Conservation (phyloP, 1,140 invertebrate genomes). For the Ceratina calcarata region DNA sequence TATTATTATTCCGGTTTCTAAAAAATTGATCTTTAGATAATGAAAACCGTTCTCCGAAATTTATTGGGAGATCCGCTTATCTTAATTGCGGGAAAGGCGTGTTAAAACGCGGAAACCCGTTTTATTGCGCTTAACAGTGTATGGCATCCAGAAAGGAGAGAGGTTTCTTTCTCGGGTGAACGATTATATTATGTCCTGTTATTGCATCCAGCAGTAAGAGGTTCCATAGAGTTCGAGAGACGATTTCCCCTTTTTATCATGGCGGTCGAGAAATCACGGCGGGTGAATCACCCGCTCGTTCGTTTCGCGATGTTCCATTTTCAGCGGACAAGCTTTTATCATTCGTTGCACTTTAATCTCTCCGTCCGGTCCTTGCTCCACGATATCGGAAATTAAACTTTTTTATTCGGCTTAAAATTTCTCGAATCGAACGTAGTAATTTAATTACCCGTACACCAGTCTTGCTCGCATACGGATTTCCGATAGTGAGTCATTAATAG, state of each 20-base stretch:
- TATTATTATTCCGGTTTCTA: not conserved
- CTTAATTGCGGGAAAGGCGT: slow-evolving; percentile 38
- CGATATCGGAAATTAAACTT: not conserved
- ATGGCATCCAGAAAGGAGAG: slow-evolving; percentile 13
- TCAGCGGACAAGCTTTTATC: not conserved
- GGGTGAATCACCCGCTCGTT: slow-evolving; percentile 35
- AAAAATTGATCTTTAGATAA: slow-evolving; percentile 23
- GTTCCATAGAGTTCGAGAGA: slow-evolving; percentile 17
- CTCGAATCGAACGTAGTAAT: not conserved
- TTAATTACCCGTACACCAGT: slow-evolving; percentile 20
- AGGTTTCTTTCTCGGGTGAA: slow-evolving; percentile 22
- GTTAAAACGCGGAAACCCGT: slow-evolving; percentile 34
- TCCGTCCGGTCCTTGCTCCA: too few relatives aligned
- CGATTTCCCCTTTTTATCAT: slow-evolving; percentile 33
- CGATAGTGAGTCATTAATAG: slow-evolving; percentile 53
- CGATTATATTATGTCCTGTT: slow-evolving; percentile 23
- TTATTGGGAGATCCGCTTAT: slow-evolving; percentile 40
- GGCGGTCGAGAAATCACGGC: slow-evolving; percentile 28
- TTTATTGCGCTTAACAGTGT: slow-evolving; percentile 4
- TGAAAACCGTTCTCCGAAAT: slow-evolving; percentile 24
- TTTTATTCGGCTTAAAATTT: slow-evolving; percentile 1
- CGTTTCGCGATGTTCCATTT: slow-evolving; percentile 9
- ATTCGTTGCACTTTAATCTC: not conserved
- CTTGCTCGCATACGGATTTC: slow-evolving; percentile 40
- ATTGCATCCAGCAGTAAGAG: not conserved